phyloP scores from a whole-genome alignment of 2,888 invertebrate genomes.

The Oscheius sp. region DNA sequence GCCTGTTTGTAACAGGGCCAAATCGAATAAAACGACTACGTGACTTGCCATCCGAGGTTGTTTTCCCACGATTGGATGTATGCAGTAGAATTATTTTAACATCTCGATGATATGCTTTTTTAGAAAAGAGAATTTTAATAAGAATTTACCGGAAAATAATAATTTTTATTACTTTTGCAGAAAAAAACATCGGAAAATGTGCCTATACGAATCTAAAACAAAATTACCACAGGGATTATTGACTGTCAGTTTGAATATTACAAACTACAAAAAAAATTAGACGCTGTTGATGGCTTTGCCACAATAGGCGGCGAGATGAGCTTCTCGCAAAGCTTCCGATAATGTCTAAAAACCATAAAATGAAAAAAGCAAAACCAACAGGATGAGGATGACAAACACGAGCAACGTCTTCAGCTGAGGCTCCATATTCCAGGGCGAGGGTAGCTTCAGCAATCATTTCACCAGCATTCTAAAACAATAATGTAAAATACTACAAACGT shows the following conservation, averaged over 20 bases:
- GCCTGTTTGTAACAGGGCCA: constrained; percentile 28
- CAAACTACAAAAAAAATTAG: constrained; percentile 40
- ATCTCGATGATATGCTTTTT: too few species aligned
- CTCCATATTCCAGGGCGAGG: constrained; percentile 97
- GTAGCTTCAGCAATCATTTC: constrained; percentile 98
- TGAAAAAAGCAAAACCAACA: constrained; percentile 51
- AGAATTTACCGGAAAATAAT: constrained; percentile 1
- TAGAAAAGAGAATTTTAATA: too few species aligned
- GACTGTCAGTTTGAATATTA: constrained; percentile 15
- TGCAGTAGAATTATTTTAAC: too few species aligned
- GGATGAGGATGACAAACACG: constrained; percentile 99
- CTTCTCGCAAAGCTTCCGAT: constrained; percentile 95
- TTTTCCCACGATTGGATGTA: constrained; percentile 12
- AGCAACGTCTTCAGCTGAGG: constrained; percentile 96
- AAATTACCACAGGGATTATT: constrained; percentile 12
- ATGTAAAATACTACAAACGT: constrained; percentile 18
- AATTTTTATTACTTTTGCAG: constrained; percentile 13
- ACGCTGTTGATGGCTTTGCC: constrained; percentile 96
- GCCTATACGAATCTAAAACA: constrained; percentile 5
- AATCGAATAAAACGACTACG: constrained; percentile 24
- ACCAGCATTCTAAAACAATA: constrained; percentile 80
- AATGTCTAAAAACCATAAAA: constrained; percentile 81
- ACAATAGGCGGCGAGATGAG: constrained; percentile 90
- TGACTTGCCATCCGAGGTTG: constrained; percentile 15
- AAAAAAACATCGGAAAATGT: constrained; percentile 3